Evolutionary conservation across 2,888 invertebrate genomes (phyloP).

Genomic region (Diplolepis rosae): DNA sequence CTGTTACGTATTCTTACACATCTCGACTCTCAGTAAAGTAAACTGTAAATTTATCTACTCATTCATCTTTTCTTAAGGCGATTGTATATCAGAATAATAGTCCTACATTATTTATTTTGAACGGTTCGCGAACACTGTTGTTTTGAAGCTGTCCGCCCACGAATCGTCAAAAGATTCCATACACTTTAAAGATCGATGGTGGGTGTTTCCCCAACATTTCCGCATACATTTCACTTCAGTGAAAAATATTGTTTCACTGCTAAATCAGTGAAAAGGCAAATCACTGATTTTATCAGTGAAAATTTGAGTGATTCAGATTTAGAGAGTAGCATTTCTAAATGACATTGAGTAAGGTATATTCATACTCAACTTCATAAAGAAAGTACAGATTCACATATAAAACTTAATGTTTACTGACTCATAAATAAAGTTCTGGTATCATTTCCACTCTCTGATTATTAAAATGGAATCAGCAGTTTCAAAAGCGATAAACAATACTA

Average conservation of each 20-base stretch:
- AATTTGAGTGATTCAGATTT: no score
- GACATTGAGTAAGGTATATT: background rate
- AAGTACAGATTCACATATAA: background rate
- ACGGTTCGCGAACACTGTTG: conserved; percentile 33
- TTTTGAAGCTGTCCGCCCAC: conserved; percentile 53
- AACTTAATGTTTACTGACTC: no score
- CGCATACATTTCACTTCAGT: background rate
- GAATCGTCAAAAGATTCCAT: conserved; percentile 38
- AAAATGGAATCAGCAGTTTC: no score
- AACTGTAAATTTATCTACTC: conserved; percentile 24
- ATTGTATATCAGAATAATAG: conserved; percentile 16
- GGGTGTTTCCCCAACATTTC: background rate
- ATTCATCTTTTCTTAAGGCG: conserved; percentile 18
- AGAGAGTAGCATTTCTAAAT: background rate
- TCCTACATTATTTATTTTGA: conserved; percentile 20
- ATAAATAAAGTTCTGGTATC: no score
- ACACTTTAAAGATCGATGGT: conserved; percentile 41
- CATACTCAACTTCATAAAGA: background rate
- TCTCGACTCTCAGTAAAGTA: background rate
- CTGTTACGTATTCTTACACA: background rate
- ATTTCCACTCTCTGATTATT: no score
- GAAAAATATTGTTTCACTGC: no score
- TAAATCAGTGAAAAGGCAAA: no score
- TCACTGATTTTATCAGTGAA: no score
- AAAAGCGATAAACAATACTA: conserved; percentile 2